Percentiles rank a stretch among this genome's conserved stretches.
Evolutionary conservation across 1,140 invertebrate species (phyloP).

Genomic region (Aphis craccivora): DNA sequence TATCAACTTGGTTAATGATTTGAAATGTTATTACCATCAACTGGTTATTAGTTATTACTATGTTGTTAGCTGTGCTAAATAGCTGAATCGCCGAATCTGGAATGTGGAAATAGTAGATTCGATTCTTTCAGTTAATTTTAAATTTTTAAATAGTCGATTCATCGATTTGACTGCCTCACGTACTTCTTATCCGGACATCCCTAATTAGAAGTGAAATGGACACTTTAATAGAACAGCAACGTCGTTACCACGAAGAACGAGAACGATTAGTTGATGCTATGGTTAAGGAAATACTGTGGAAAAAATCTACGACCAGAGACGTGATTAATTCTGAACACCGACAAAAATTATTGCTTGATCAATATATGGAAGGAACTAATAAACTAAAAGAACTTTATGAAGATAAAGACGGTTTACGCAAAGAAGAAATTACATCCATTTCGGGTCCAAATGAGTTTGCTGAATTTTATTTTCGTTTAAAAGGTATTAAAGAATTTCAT

Average conservation of each 20-base stretch:
- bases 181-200: no score
- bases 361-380: conserved; percentile 84
- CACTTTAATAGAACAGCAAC: conserved; percentile 95
- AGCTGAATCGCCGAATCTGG: no score
- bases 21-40: no score
- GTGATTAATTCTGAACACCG: conserved; percentile 97
- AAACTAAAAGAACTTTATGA: conserved; percentile 93
- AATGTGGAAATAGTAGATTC: no score
- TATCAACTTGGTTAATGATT: no score
- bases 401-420: conserved; percentile 94
- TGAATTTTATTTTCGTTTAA: conserved; percentile 94
- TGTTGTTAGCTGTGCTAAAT: no score
- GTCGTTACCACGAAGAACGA: conserved; percentile 96
- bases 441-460: conserved; percentile 98
- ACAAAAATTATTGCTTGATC: conserved; percentile 87
- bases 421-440: conserved; percentile 92
- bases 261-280: conserved; percentile 94
- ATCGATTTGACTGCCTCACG: no score
- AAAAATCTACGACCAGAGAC: conserved; percentile 89
- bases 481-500: conserved; percentile 96
- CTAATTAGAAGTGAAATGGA: conserved; percentile 75
- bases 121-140: no score
- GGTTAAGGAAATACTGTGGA: conserved; percentile 95
- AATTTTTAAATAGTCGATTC: no score
- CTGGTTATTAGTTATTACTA: no score